Base-by-base conservation (phyloP, 2,888 invertebrate species). In the Mamestra brassicae region DNA sequence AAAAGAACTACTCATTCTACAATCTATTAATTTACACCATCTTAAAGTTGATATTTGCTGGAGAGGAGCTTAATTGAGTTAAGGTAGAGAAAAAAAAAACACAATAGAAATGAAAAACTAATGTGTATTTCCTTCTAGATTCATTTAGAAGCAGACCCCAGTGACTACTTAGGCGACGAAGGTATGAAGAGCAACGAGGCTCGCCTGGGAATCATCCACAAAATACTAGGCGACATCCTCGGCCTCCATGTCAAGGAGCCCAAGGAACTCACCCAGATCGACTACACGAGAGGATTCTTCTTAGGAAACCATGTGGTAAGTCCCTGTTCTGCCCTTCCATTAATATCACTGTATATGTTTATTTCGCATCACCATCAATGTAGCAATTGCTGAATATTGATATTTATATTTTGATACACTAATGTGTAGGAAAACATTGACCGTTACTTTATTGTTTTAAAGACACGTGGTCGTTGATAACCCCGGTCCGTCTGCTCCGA, bases 241-340 rank as follows among this genome's bases (percentile, higher is more conserved):
- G 97, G 97, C 0, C 95, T 98, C 34, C 97, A 98, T 85, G 97
- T 98, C 66, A 93, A 93, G 17, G 93, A 94, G 34, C 92, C 92
- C 0, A 86, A 87, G 10, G 93, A 95, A 36, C 68, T 93, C 3
- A 71, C 89, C 0, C 90, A 92, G 55, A 79, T 95, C 0, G 93
- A 96, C 50, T 98, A 97, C 86, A 97, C 97, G 1, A 96, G 97
- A 26, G 98, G 97, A 2, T 98, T 97, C 94, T 98, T 99, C 90
- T 94, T 99, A 55, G 98, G 98, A 45, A 97, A 98, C 85, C 98
- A 98, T 91, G 98, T 98, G 97, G 98, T 98, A 94, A 95, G 95
- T 17, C 11, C 2, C 57, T 62, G 57, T 47, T 75, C 38, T 42
- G 54, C 10, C 17, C 13, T 26, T 4, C 26, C 52, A 62, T 60